Percentiles rank a stretch among this genome's conserved stretches.
These are phyloP conservation scores for Drosophila subpulchrella DNA, from an alignment of 1,140 invertebrate genomes.

Conservation along the genomic window DNA sequence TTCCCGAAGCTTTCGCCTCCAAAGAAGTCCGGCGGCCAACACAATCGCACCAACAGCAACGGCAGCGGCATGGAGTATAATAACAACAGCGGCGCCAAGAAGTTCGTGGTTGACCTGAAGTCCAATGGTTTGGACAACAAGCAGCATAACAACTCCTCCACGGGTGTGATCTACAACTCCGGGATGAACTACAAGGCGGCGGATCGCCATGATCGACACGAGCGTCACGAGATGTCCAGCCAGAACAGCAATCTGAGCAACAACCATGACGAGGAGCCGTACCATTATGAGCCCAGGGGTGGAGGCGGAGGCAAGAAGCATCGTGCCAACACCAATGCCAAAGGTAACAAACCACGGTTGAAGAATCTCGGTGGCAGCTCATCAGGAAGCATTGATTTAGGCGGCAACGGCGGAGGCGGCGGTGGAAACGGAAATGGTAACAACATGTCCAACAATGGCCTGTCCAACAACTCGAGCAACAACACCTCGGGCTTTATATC, in stretches of 20 bases:
- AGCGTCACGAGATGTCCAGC: constrained; percentile 80
- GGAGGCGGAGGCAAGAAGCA: constrained; percentile 84
- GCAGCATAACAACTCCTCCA: constrained; percentile 39
- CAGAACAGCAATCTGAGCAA: constrained; percentile 80
- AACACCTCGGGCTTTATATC: constrained; percentile 83
- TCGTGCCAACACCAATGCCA: constrained; percentile 85
- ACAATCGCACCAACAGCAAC: constrained; percentile 71
- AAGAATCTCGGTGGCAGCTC: constrained; percentile 77
- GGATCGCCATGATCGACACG: constrained; percentile 72
- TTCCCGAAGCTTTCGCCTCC: constrained; percentile 83
- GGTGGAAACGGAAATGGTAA: constrained; percentile 20
- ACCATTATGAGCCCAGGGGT: constrained; percentile 63
- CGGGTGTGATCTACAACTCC: constrained; percentile 69
- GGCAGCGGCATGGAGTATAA: constrained; percentile 69
- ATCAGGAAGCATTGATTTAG: constrained; percentile 66
- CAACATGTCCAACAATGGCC: constrained; percentile 34
- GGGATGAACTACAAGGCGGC: constrained; percentile 80
- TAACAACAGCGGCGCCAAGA: constrained; percentile 59
- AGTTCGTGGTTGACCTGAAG: constrained; percentile 67
- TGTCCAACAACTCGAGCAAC: constrained; percentile 75
- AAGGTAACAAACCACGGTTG: constrained; percentile 81
- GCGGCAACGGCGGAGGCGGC: constrained; percentile 23
- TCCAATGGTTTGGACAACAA: constrained; percentile 66
- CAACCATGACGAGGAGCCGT: constrained; percentile 66
- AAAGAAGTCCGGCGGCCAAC: constrained; percentile 75